A percentile compares a stretch with the other conserved stretches of the same genome.
Conservation (phyloP, 1,140 invertebrate species). For the Pachypeltis micranthus region DNA sequence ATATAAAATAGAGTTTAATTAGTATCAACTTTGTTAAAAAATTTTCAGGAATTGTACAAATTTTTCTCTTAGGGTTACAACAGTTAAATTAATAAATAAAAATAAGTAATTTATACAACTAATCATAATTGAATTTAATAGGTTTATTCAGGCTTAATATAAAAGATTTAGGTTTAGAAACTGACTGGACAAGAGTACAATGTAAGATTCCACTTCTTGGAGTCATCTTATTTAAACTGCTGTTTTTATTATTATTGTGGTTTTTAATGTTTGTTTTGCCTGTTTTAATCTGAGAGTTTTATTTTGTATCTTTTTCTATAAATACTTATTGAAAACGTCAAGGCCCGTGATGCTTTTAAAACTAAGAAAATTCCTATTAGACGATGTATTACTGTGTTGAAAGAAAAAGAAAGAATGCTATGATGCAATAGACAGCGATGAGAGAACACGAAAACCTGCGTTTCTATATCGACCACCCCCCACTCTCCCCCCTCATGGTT, state of each 20-base stretch:
- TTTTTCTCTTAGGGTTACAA: conserved; percentile 26
- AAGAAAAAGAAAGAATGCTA: conserved; percentile 18
- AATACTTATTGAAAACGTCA: conserved; percentile 23
- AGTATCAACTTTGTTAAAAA: conserved; percentile 24
- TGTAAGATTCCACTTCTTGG: conserved; percentile 28
- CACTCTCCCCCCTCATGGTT: conserved; percentile 11
- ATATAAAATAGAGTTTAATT: conserved; percentile 24
- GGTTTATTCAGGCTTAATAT: conserved; percentile 28
- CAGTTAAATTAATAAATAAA: conserved; percentile 25
- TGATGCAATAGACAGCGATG: conserved; percentile 23
- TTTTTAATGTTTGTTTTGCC: conserved; percentile 25
- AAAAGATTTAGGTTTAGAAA: conserved; percentile 28
- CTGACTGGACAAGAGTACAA: conserved; percentile 28
- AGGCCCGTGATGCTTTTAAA: conserved; percentile 27
- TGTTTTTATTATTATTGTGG: conserved; percentile 26
- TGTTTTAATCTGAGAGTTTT: conserved; percentile 28
- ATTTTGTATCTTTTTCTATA: conserved; percentile 27
- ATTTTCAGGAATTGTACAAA: conserved; percentile 27
- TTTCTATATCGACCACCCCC: conserved; percentile 7
- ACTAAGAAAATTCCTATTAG: conserved; percentile 39
- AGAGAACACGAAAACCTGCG: conserved; percentile 22
- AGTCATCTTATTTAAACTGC: conserved; percentile 23
- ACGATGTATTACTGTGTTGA: conserved; percentile 27
- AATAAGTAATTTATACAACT: conserved; percentile 25
- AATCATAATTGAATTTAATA: conserved; percentile 26